Conservation (phyloP, 2,888 invertebrate species). For the Scotopteryx bipunctaria region DNA sequence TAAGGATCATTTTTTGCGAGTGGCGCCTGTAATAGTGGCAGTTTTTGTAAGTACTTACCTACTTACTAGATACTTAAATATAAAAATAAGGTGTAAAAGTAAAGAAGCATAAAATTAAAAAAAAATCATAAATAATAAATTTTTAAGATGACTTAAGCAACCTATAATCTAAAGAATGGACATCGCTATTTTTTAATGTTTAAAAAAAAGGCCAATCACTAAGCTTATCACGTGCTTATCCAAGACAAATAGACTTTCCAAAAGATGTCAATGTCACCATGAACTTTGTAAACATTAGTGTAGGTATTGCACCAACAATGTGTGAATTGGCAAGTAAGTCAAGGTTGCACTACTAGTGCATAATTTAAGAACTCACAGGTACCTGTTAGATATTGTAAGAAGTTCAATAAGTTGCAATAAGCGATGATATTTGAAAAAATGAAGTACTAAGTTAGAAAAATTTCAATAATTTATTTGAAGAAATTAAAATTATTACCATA, state of each 20-base stretch:
- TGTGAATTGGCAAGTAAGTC: slow-evolving; percentile 29
- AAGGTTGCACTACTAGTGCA: slow-evolving; percentile 21
- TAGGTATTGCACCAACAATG: slow-evolving; percentile 24
- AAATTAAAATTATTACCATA: too few species aligned
- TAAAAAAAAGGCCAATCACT: neutral
- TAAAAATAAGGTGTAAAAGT: too few species aligned
- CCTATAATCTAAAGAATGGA: neutral
- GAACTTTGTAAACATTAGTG: slow-evolving; percentile 12
- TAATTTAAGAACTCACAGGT: slow-evolving; percentile 12
- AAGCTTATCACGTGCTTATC: neutral
- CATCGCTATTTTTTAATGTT: neutral
- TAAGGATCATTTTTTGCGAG: slow-evolving; percentile 30
- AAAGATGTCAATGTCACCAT: slow-evolving; percentile 29
- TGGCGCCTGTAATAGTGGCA: slow-evolving; percentile 18
- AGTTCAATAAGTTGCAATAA: slow-evolving; percentile 9
- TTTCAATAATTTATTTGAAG: too few species aligned
- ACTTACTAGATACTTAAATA: neutral
- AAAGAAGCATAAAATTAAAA: too few species aligned
- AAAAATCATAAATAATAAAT: too few species aligned
- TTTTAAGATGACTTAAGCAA: too few species aligned
- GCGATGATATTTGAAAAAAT: slow-evolving; percentile 3
- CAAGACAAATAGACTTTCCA: slow-evolving; percentile 1
- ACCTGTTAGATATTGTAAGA: slow-evolving; percentile 17
- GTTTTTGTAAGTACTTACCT: neutral
- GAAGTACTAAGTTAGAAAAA: neutral